A percentile compares a stretch with the other conserved stretches of the same genome.
These are phyloP conservation scores for Tillus elongatus DNA, from an alignment of 2,888 invertebrate species.

Conservation along the genomic window DNA sequence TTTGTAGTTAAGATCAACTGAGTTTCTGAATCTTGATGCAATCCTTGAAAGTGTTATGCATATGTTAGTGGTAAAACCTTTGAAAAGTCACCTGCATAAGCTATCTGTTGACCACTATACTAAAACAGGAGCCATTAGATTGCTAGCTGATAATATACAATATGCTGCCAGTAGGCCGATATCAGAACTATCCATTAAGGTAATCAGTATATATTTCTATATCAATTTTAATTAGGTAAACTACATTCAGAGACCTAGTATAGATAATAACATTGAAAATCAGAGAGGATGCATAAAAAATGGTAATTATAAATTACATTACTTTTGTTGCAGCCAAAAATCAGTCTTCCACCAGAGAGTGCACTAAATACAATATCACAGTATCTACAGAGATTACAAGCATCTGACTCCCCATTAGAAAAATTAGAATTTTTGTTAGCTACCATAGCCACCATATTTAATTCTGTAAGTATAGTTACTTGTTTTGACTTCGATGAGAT, in stretches of 20 bases:
- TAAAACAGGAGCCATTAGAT: slow-evolving; percentile 58
- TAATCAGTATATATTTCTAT: too few relatives aligned
- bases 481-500: background rate
- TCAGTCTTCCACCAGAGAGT: slow-evolving; percentile 65
- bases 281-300: too few relatives aligned
- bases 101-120: slow-evolving; percentile 85
- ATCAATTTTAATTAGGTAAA: too few relatives aligned
- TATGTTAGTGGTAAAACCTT: slow-evolving; percentile 76
- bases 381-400: slow-evolving; percentile 74
- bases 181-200: slow-evolving; percentile 61
- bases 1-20: slow-evolving; percentile 67
- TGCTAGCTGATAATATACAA: slow-evolving; percentile 62
- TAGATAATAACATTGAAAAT: too few relatives aligned
- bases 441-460: slow-evolving; percentile 80
- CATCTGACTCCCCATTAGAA: slow-evolving; percentile 84
- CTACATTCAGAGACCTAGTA: too few relatives aligned
- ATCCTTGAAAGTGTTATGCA: slow-evolving; percentile 93
- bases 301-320: too few relatives aligned
- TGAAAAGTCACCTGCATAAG: slow-evolving; percentile 74
- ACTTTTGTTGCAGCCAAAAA: slow-evolving; percentile 48
- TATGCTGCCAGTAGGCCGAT: slow-evolving; percentile 59
- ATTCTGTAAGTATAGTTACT: slow-evolving; percentile 51
- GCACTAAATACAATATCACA: slow-evolving; percentile 70
- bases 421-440: slow-evolving; percentile 87
- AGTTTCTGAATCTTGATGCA: slow-evolving; percentile 91